Evolutionary conservation across 23 tunicate species (phyloP), one percentile per base, ranked within the genome.

Genomic region (Botrylloides violaceus): DNA sequence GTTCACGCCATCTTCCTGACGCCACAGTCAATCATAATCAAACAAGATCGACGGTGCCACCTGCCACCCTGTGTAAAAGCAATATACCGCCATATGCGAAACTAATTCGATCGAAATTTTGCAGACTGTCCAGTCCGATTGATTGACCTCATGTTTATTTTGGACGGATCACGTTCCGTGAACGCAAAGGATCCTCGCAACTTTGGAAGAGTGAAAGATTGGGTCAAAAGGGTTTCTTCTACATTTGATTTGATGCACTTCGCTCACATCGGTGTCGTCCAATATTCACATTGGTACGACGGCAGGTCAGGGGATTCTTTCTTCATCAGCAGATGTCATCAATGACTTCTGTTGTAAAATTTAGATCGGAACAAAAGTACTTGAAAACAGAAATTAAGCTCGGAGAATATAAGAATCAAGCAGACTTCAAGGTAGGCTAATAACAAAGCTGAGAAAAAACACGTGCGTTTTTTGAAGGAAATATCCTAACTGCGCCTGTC

Each of bases 111-210:
- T n/a, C n/a, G n/a, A n/a, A 18, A n/a, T 64, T 64, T 59, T 31
- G n/a, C 57, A 84, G 92, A 24, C 23, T 85, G 94, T 49, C 94
- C 84, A 19, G 49, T 68, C 2, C 75, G 75, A 39, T 62, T 75
- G 36, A 71, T 87, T 31, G 95, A 87, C 34, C 33, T 87, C 38
- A 76, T 87, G 43, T 81, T 87, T 70, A 48, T 87, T 0, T 27
- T 87, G 70, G 95, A 87, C 36, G 95, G 95, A 66, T 87, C 95
- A 22, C 85, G 95, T 2, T 87, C 95, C 36, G 95, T 87, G 48
- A 80, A 33, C 2, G 61, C 30, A 19, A 26, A 43, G 4, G 85
- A 86, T 37, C 81, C 81, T 1, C 21, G 72, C 2, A 87, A 87
- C 49, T 87, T 87, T 64, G 79, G 80, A 34, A 76, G 85, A 35